A percentile compares a stretch with the other conserved stretches of the same genome.
phyloP scores from a whole-genome alignment of 2,113 vertebrate genomes.

The Gymnobelideus leadbeateri region DNA sequence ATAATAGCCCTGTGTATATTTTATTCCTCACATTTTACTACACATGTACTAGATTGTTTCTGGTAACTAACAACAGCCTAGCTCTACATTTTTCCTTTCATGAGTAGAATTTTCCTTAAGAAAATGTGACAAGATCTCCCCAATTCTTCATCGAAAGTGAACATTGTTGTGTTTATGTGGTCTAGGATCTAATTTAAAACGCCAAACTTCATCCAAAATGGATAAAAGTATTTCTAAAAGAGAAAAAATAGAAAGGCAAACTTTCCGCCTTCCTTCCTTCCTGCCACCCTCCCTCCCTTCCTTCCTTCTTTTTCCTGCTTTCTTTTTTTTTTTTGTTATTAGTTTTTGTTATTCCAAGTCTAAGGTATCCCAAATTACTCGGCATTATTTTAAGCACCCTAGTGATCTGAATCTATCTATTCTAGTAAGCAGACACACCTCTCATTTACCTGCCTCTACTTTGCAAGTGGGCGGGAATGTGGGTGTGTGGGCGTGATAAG shows the following conservation, averaged over 20 bases:
- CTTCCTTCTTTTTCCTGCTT: background rate
- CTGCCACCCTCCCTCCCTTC: background rate
- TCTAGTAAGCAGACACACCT: background rate
- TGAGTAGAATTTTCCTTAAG: background rate
- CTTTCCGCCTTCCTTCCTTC: background rate
- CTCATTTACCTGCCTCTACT: background rate
- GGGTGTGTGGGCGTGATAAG: conserved; percentile 7
- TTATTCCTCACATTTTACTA: background rate
- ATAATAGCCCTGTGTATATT: background rate
- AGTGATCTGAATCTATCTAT: background rate
- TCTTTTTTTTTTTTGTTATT: background rate
- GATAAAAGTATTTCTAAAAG: background rate
- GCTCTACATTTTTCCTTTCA: background rate
- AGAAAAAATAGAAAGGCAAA: background rate
- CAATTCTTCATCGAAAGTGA: background rate
- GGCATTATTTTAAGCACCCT: background rate
- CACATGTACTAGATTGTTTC: background rate
- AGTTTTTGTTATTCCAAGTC: background rate
- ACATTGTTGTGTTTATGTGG: background rate
- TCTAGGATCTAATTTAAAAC: background rate
- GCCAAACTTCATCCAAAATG: background rate
- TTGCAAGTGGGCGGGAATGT: background rate
- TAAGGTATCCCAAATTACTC: background rate
- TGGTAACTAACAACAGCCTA: background rate
- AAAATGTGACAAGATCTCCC: background rate